These are phyloP conservation scores for Drosophila testacea DNA, from an alignment of 2,888 invertebrate genomes.

Conservation along the genomic window DNA sequence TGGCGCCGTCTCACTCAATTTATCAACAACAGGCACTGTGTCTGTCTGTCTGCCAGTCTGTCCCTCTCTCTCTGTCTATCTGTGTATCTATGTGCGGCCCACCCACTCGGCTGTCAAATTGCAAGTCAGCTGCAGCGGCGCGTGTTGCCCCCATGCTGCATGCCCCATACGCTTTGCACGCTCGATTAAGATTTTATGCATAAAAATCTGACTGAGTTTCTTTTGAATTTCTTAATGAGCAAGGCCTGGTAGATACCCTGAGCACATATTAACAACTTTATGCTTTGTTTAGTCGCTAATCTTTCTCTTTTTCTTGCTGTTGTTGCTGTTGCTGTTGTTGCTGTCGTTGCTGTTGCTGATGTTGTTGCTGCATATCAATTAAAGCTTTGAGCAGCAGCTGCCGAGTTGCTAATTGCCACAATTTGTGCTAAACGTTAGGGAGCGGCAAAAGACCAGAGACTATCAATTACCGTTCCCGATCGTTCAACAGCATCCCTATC, in stretches of 20 bases:
- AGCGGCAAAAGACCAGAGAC: conserved; percentile 42
- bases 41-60: conserved; percentile 11
- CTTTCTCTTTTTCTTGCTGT: not conserved
- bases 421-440: conserved; percentile 75
- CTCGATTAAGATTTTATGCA: conserved; percentile 81
- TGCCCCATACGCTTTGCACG: conserved; percentile 33
- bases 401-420: conserved; percentile 75
- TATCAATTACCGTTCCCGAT: conserved; percentile 68
- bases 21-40: conserved; percentile 62
- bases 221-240: conserved; percentile 80
- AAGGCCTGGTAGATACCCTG: conserved; percentile 55
- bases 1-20: conserved; percentile 77
- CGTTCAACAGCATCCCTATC: conserved; percentile 44
- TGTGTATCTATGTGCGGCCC: conserved; percentile 34
- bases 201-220: conserved; percentile 65
- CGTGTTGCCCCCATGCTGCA: conserved; percentile 58
- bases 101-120: conserved; percentile 69
- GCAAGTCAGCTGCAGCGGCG: conserved; percentile 78
- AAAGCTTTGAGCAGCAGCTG: conserved; percentile 67
- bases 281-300: conserved; percentile 64
- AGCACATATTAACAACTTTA: conserved; percentile 80
- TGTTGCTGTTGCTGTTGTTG: conserved; percentile 10
- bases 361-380: conserved; percentile 70
- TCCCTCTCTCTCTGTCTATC: conserved; percentile 25
- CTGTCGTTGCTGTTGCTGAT: conserved; percentile 5